These are phyloP conservation scores for Zaprionus inermis DNA, from an alignment of 1,140 invertebrate species.

Conservation along the genomic window DNA sequence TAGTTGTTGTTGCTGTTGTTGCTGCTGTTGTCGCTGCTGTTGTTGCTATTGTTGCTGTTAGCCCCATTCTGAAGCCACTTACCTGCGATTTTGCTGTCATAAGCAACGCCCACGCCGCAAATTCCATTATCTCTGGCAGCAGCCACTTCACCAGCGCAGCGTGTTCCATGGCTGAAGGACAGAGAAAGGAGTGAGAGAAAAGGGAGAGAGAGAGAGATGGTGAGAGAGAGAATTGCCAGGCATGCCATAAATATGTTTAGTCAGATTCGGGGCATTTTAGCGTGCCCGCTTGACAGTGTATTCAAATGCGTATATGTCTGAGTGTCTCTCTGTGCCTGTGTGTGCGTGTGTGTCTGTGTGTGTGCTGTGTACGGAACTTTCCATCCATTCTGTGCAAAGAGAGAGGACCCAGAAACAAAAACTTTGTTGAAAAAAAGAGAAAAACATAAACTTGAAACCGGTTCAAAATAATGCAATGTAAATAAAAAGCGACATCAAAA, in stretches of 20 bases:
- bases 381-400: slow-evolving; percentile 29
- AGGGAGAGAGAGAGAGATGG: not conserved
- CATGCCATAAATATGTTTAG: slow-evolving; percentile 44
- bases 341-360: not conserved
- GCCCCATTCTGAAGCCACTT: slow-evolving; percentile 74
- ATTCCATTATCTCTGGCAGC: slow-evolving; percentile 98
- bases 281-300: not conserved
- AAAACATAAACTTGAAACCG: slow-evolving; percentile 8
- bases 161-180: slow-evolving; percentile 93
- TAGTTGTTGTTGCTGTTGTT: not conserved
- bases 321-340: not conserved
- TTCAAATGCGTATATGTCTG: too few species aligned
- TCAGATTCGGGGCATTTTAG: slow-evolving; percentile 30
- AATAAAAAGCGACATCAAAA: slow-evolving; percentile 1
- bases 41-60: not conserved
- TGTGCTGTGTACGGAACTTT: slow-evolving; percentile 43
- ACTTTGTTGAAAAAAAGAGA: not conserved
- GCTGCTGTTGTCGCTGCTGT: not conserved
- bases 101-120: slow-evolving; percentile 99
- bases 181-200: slow-evolving; percentile 1
- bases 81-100: slow-evolving; percentile 98
- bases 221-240: slow-evolving; percentile 13
- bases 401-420: slow-evolving; percentile 7
- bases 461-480: slow-evolving; percentile 1
- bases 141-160: slow-evolving; percentile 98